Conservation (phyloP, 2,888 invertebrate genomes). For the Drosophila planitibia region DNA sequence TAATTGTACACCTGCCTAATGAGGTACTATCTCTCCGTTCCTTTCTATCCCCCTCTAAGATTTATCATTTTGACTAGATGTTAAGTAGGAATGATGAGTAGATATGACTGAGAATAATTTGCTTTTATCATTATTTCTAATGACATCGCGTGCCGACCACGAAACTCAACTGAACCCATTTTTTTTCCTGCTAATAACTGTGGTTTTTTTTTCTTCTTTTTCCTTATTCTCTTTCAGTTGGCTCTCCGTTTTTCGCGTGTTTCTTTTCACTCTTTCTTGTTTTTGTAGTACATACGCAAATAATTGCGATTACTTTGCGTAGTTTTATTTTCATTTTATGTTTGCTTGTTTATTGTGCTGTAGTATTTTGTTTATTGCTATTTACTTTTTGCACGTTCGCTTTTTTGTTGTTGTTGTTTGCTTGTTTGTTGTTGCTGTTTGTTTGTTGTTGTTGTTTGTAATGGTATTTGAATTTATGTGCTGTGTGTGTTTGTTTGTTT, state of each 20-base stretch:
- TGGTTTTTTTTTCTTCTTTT: background rate
- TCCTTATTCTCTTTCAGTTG: conserved; percentile 3
- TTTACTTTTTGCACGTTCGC: conserved; percentile 24
- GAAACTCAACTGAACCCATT: conserved; percentile 7
- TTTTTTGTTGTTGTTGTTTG: conserved; percentile 8
- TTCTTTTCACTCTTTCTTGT: background rate
- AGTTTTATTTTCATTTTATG: background rate
- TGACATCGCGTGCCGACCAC: conserved; percentile 61
- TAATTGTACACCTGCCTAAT: background rate
- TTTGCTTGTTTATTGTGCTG: conserved; percentile 17
- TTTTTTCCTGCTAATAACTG: conserved; percentile 16
- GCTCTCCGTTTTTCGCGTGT: conserved; percentile 2
- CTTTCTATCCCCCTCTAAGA: background rate
- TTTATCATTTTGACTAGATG: background rate
- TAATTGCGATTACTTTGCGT: conserved; percentile 29
- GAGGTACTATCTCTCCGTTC: background rate
- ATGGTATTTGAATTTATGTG: conserved; percentile 53
- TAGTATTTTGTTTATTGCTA: conserved; percentile 17
- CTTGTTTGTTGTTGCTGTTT: conserved; percentile 8
- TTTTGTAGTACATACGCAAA: conserved; percentile 11
- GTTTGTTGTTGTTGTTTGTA: conserved; percentile 31
- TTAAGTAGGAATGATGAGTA: conserved; percentile 1
- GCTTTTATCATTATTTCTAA: conserved; percentile 58
- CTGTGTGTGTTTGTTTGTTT: background rate
- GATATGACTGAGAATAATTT: conserved; percentile 42